Percentiles rank a stretch among this genome's conserved stretches.
phyloP scores from a whole-genome alignment of 2,113 vertebrate genomes.

The Kryptolebias marmoratus region DNA sequence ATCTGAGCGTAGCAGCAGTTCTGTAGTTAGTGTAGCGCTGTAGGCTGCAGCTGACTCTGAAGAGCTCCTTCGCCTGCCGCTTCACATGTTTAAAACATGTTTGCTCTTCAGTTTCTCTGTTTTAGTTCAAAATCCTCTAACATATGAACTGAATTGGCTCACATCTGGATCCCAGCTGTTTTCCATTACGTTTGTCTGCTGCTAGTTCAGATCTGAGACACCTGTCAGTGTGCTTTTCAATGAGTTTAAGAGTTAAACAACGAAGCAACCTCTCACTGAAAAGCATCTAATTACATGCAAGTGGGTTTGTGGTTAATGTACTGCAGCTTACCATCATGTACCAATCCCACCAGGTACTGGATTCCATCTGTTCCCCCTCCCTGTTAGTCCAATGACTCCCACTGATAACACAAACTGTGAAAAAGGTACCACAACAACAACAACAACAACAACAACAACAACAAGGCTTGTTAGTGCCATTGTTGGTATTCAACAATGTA shows the following conservation, averaged over 20 bases:
- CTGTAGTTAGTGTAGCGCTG: slow-evolving; percentile 65
- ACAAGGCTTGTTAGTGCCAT: slow-evolving; percentile 81
- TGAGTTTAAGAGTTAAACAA: slow-evolving; percentile 21
- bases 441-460: slow-evolving; percentile 28
- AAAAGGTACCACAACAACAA: slow-evolving; percentile 84
- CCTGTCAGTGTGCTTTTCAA: slow-evolving; percentile 64
- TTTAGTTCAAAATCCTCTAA: slow-evolving; percentile 31
- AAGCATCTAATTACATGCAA: slow-evolving; percentile 53
- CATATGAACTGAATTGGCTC: slow-evolving; percentile 14
- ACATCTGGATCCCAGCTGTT: slow-evolving; percentile 28
- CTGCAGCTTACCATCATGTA: slow-evolving; percentile 79
- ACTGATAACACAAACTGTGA: slow-evolving; percentile 90
- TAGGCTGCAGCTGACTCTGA: slow-evolving; percentile 65
- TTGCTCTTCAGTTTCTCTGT: slow-evolving; percentile 57
- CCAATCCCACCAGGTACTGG: slow-evolving; percentile 89
- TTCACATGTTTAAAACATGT: slow-evolving; percentile 64
- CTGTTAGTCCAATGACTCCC: slow-evolving; percentile 88
- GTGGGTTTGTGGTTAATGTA: slow-evolving; percentile 73
- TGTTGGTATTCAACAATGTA: slow-evolving; percentile 92
- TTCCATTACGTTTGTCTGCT: slow-evolving; percentile 39
- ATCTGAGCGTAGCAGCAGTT: slow-evolving; percentile 30
- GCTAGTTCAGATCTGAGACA: slow-evolving; percentile 44
- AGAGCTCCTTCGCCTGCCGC: slow-evolving; percentile 51
- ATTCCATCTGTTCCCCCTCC: slow-evolving; percentile 88
- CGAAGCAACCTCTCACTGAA: slow-evolving; percentile 56